phyloP scores from a whole-genome alignment of 2,113 vertebrate species.

The Puma concolor region DNA sequence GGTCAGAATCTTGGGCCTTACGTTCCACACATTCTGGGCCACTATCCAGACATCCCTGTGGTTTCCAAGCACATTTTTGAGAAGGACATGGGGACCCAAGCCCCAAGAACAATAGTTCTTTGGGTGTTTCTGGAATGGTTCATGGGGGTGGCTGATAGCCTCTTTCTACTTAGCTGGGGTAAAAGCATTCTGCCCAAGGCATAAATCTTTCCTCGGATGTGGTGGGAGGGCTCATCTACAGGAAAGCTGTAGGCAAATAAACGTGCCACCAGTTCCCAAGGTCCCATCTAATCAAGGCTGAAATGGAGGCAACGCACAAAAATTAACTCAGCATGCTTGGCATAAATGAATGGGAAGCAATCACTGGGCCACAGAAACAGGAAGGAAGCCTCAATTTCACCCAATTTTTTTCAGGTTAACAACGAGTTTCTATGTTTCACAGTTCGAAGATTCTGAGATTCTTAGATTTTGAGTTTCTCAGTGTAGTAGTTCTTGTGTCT shows the following conservation, averaged over 20 bases:
- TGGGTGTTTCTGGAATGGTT: conserved; percentile 20
- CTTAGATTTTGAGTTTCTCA: not conserved
- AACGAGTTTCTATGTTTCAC: not conserved
- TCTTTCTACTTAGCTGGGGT: not conserved
- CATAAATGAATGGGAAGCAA: not conserved
- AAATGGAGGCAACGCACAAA: not conserved
- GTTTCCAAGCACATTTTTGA: conserved; percentile 69
- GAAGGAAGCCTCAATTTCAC: not conserved
- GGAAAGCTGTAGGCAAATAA: conserved; percentile 34
- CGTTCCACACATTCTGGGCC: conserved; percentile 69
- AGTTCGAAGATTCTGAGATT: not conserved
- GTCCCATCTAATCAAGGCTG: not conserved
- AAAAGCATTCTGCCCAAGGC: not conserved
- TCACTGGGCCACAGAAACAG: not conserved
- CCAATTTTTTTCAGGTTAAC: not conserved
- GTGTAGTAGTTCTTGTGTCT: not conserved
- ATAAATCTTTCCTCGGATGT: not conserved
- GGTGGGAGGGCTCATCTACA: not conserved
- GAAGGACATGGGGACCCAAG: conserved; percentile 39
- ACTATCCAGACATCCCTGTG: conserved; percentile 53
- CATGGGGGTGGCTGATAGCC: not conserved
- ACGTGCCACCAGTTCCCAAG: not conserved
- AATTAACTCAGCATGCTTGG: not conserved
- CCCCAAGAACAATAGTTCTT: conserved; percentile 47
- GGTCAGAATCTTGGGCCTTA: not conserved